Base-by-base conservation (phyloP, 1,140 invertebrate species). In the Drosophila malerkotliana region DNA sequence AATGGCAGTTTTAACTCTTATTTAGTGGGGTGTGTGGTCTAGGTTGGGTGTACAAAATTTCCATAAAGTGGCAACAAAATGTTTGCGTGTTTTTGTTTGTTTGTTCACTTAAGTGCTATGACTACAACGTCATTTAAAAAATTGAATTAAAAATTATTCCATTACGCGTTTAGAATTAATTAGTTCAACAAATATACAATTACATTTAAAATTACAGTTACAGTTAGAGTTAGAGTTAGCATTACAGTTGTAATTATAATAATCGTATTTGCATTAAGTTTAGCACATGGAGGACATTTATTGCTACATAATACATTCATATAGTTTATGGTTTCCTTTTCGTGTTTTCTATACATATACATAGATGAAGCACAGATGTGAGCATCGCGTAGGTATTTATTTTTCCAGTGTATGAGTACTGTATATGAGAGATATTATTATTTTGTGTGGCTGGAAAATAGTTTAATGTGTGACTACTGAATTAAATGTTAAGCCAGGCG, bases 241-340 rank as follows among this genome's bases (percentile, higher is more conserved):
- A 30, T 64, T 56, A 54, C 41, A 67, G 34, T 55, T 53, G 60
- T 53, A 71, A 30, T 69, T 73, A 59, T 61, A 78, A 66, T 74
- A 75, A 52, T 74, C 53, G 53, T 72, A 72, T 72, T 62, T 73
- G 79, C 71, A 64, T 77, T 68, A 73, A 56, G 76, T 91, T 91
- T 91, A 91, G 90, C 90, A 91, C 90, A 91, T 91, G 90, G 90
- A 91, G 90, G 85, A 88, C 82, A 80, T 88, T 84, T 83, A 85
- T 83, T 67, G 68, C 82, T 89, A 91, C 67, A 68, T 88, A 87
- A 88, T 88, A 88, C 82, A 85, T 72, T 78, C 54, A 78, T 62
- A 68, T 59, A 71, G 73, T 71, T 54, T 60, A 73, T 67, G 68
- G 54, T 77, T 71, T 78, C 52, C 72, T 55, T 47, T 44, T 47